phyloP scores from a whole-genome alignment of 2,113 vertebrate genomes.

The Otolemur garnettii region DNA sequence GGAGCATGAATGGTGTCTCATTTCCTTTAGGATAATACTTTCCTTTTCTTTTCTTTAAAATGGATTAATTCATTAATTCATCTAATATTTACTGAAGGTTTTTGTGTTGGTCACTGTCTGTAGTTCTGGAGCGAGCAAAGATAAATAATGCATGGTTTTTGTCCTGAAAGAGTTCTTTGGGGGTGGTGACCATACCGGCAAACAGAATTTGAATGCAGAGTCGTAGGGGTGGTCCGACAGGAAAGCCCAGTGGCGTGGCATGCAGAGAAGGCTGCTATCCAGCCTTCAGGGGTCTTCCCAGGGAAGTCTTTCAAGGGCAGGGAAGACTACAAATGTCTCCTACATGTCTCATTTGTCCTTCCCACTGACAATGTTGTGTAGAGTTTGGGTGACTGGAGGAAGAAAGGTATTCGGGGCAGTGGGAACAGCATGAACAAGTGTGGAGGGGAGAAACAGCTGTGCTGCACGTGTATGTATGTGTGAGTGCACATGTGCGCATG shows the following conservation, averaged over 20 bases:
- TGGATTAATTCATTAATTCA: not conserved
- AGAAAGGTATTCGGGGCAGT: not conserved
- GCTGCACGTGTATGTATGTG: not conserved
- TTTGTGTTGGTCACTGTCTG: not conserved
- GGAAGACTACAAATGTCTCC: not conserved
- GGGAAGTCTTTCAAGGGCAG: not conserved
- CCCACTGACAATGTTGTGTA: not conserved
- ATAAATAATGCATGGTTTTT: not conserved
- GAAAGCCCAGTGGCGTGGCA: not conserved
- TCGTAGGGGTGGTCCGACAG: not conserved
- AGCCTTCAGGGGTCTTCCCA: not conserved
- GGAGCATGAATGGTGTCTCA: not conserved
- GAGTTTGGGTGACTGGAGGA: not conserved
- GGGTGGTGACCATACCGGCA: not conserved
- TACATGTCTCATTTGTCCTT: not conserved
- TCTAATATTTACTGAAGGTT: not conserved
- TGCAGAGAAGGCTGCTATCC: not conserved
- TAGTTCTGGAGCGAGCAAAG: not conserved
- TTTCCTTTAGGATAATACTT: slow-evolving; percentile 21
- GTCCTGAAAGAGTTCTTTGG: not conserved
- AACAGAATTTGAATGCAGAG: not conserved
- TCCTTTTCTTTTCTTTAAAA: not conserved
- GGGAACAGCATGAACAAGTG: not conserved
- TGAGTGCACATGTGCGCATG: not conserved
- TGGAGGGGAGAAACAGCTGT: not conserved